Base-by-base conservation (phyloP, 2,888 invertebrate species). In the Zhengitettix transpicula region DNA sequence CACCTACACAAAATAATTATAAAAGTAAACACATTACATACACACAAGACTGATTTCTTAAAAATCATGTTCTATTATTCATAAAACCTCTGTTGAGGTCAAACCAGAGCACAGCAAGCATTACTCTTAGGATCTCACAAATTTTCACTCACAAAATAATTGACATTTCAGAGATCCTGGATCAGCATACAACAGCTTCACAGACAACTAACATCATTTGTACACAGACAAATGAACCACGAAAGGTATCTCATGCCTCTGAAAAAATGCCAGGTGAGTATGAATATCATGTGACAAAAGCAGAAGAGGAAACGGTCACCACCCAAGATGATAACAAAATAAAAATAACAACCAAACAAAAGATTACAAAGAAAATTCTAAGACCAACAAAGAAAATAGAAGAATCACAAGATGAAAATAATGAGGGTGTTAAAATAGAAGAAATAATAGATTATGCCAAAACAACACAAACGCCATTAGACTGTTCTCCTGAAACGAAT, bases 121-220 rank as follows among this genome's bases (percentile, higher is more conserved):
- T 59, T 57, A 60, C 56, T 60, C 42, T 51, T 28, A 61, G 40
- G 44, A 51, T 57, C 52, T 54, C 55, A 58, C 60, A 58, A 59
- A 56, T 60, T 61, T 55, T 63, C 57, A 47, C 62, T 64, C 64
- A 64, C 62, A 51, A 60, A 61, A 62, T 59, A 57, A 61, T 65
- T 65, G 62, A 65, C 64, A 65, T 66, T 66, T 66, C 66, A 66
- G 66, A 66, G 62, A 64, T 61, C 63, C 63, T 66, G 62, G 66
- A 60, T 58, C 65, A 65, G 65, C 54, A 62, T 58, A 57, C 62
- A 62, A 52, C 52, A 56, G 59, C 62, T 54, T 52, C 59, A 63
- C 64, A 63, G 58, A 61, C 60, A 55, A 62, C 64, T 61, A 62
- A 62, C 58, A 57, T 58, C 60, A 64, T 62, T 58, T 62, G 61